Evolutionary conservation across 2,888 invertebrate species (phyloP).

Genomic region (Epinotia bilunana): DNA sequence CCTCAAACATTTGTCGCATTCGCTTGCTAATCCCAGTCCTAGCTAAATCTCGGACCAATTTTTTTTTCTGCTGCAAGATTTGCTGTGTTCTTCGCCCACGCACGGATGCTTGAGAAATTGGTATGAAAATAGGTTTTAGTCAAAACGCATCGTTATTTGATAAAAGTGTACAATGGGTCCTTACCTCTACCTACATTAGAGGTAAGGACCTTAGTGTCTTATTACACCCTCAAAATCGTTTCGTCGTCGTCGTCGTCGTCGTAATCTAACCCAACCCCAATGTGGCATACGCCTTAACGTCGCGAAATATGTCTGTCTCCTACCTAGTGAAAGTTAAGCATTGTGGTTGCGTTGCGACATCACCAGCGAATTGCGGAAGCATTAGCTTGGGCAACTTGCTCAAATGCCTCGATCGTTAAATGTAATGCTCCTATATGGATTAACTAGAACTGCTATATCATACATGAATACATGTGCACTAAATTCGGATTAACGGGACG

Average conservation of each 20-base stretch:
- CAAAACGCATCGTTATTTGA: background rate
- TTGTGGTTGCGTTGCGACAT: conserved; percentile 54
- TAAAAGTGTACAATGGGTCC: too few relatives aligned
- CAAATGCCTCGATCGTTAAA: conserved; percentile 43
- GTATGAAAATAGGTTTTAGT: background rate
- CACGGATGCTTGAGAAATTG: background rate
- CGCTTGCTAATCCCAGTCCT: too few relatives aligned
- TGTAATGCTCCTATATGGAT: conserved; percentile 23
- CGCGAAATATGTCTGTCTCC: conserved; percentile 44
- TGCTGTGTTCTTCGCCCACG: too few relatives aligned
- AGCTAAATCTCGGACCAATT: too few relatives aligned
- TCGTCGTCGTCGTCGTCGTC: too few relatives aligned
- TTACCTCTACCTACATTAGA: too few relatives aligned
- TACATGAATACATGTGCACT: conserved; percentile 21
- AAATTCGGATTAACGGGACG: conserved; percentile 5
- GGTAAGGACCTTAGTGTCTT: too few relatives aligned
- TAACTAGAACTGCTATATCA: conserved; percentile 29
- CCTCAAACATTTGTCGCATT: too few relatives aligned
- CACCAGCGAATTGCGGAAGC: conserved; percentile 49
- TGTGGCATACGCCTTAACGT: background rate
- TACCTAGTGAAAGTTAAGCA: conserved; percentile 61
- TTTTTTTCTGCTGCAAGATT: too few relatives aligned
- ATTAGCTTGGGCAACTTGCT: conserved; percentile 39
- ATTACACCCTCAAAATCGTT: too few relatives aligned
- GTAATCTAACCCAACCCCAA: too few relatives aligned